Base-by-base conservation (phyloP, 1,140 invertebrate species). In the Nasonia longicornis region DNA sequence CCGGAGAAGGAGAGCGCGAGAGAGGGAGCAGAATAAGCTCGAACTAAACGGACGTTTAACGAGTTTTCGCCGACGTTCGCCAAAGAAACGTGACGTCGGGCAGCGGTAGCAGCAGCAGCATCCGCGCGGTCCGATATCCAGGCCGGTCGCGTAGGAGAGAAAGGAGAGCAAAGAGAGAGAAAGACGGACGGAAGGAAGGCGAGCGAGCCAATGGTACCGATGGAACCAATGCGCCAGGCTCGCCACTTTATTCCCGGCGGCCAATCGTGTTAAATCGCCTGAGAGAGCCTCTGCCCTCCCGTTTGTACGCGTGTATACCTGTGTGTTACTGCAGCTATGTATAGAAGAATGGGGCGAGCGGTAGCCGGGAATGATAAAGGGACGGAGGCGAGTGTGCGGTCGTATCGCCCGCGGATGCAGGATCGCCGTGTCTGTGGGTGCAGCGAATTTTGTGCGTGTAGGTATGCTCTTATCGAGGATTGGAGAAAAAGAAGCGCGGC, bases 191-290 rank as follows among this genome's bases (percentile, higher is more conserved):
- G 83, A 82, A 71, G 82, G 82, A 80, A 82, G 77, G 79, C 81
- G 80, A 69, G 80, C 85, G 83, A 86, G 89, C 89, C 89, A 90
- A 90, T 90, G 87, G 88, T 89, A 87, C 86, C 88, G 87, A 90
- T 90, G 86, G 88, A 89, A 88, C 89, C 89, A 89, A 89, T 89
- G 88, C 87, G 88, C 87, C 87, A 87, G 88, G 35, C n/a, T 87
- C 87, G 87, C 88, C 86, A 89, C 87, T 90, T 88, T 90, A 90
- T 90, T 89, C 89, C 85, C 86, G 87, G 82, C 87, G 88, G 89
- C 90, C 90, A 90, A 91, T 91, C 89, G 88, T 89, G 89, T 90
- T 89, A 89, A 90, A 91, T 89, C 88, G 89, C 87, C 87, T 87
- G 85, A 83, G 79, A 73, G 79, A 73, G 77, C 84, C 63, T 67